Conservation (phyloP, 2,888 invertebrate genomes). For the Celastrina argiolus region DNA sequence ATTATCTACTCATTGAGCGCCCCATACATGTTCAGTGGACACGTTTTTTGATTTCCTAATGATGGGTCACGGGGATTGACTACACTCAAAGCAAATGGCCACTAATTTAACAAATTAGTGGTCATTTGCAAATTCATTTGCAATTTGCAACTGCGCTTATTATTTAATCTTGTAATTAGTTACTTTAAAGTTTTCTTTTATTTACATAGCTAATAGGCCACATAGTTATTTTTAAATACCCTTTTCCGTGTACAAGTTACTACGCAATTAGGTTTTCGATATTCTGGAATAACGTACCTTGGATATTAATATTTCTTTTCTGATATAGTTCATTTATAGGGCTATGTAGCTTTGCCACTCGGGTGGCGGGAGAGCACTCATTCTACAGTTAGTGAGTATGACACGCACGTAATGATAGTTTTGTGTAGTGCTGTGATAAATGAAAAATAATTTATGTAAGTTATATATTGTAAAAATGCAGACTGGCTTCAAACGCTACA, state of each 20-base stretch:
- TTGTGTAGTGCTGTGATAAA: conserved; percentile 5
- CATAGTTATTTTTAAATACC: too few relatives aligned
- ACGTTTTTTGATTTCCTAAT: neutral
- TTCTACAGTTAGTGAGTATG: conserved; percentile 11
- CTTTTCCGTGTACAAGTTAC: too few relatives aligned
- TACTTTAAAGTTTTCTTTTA: neutral
- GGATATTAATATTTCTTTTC: too few relatives aligned
- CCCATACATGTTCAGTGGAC: neutral
- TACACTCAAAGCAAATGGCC: neutral
- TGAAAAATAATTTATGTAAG: neutral
- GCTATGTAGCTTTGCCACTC: neutral
- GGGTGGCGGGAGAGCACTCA: neutral
- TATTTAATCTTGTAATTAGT: too few relatives aligned
- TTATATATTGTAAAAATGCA: neutral
- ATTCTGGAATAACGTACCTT: too few relatives aligned
- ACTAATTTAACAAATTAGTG: neutral
- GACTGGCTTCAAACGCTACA: too few relatives aligned
- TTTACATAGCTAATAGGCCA: neutral
- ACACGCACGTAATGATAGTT: neutral
- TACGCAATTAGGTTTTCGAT: too few relatives aligned
- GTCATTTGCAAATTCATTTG: neutral
- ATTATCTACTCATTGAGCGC: neutral
- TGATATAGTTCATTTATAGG: neutral
- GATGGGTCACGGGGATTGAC: neutral
- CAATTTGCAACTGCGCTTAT: too few relatives aligned